Conservation (phyloP, 1,140 invertebrate species). For the Aethina tumida region DNA sequence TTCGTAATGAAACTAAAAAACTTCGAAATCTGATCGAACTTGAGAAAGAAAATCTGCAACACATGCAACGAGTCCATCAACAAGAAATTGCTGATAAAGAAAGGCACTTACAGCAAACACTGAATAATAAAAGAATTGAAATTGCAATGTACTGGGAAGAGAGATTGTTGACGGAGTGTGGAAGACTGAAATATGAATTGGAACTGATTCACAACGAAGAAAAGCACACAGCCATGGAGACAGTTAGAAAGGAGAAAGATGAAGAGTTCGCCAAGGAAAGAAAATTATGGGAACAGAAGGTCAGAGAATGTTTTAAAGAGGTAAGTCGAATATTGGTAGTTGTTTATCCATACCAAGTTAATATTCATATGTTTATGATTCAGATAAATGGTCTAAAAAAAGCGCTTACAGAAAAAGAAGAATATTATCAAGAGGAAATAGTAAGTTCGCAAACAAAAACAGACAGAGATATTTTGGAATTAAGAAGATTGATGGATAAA, state of each 20-base stretch:
- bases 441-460: slow-evolving; percentile 42
- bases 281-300: slow-evolving; percentile 43
- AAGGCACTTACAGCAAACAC: slow-evolving; percentile 38
- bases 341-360: slow-evolving; percentile 7
- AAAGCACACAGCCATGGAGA: slow-evolving; percentile 44
- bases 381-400: slow-evolving; percentile 46
- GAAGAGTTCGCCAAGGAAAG: slow-evolving; percentile 41
- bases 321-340: slow-evolving; percentile 27
- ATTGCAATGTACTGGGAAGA: slow-evolving; percentile 45
- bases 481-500: slow-evolving; percentile 45
- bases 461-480: slow-evolving; percentile 43
- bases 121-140: slow-evolving; percentile 46
- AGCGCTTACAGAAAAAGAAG: slow-evolving; percentile 43
- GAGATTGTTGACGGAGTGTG: slow-evolving; percentile 38
- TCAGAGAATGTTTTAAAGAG: slow-evolving; percentile 43
- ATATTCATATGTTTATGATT: slow-evolving; percentile 9
- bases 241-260: slow-evolving; percentile 39
- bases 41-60: slow-evolving; percentile 39
- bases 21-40: slow-evolving; percentile 40
- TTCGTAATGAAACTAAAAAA: slow-evolving; percentile 45
- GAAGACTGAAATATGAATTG: slow-evolving; percentile 47
- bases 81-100: slow-evolving; percentile 45
- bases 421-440: slow-evolving; percentile 45
- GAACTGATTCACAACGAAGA: slow-evolving; percentile 50
- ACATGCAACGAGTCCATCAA: slow-evolving; percentile 33